Evolutionary conservation across 2,888 invertebrate species (phyloP), one percentile per base, ranked within the genome.

Genomic region (Malachius bipustulatus): DNA sequence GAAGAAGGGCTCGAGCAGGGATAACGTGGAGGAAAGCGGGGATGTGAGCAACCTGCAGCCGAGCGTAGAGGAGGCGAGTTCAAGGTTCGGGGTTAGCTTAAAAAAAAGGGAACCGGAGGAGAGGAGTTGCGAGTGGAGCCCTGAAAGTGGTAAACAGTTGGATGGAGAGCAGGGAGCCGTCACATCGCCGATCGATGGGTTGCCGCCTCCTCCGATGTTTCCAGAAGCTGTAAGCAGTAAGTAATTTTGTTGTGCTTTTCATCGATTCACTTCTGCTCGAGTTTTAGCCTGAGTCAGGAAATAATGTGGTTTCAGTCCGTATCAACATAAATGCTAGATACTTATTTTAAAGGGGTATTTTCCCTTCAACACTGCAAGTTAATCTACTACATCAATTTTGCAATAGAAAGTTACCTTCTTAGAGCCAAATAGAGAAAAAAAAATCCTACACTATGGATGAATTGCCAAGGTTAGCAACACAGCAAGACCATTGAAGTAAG

Each of bases 11-110:
- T 44, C 47, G 16, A 51, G 55, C 19, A 54, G 54, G 10, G 58
- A 57, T 15, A 38, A 26, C 27, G 49, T 50, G 28, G 56, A 65
- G 15, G 55, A 51, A 30, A 48, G 45, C 31, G 49, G 47, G 40
- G 75, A 75, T 50, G 70, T 74, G 11, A 70, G 70, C 42, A 74
- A 71, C 37, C 67, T 69, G 13, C 75, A 80, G 26, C 79, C 77
- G 11, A 75, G 75, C 28, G 75, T 78, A 2, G 77, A 78, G 56
- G 79, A 80, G 55, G 77, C 78, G 32, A 78, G 79, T 49, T 75
- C 75, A 14, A 66, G 79, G 34, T 79, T 79, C 43, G 77, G 77
- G 1, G 80, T 81, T 2, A 78, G 74, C 51, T 61, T 80, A 39
- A 67, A 79, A 33, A 74, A 75, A 42, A 67, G 79, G 26, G 79